These are phyloP conservation scores for Vireo griseus DNA, from an alignment of 2,797 vertebrate genomes.

Conservation along the genomic window DNA sequence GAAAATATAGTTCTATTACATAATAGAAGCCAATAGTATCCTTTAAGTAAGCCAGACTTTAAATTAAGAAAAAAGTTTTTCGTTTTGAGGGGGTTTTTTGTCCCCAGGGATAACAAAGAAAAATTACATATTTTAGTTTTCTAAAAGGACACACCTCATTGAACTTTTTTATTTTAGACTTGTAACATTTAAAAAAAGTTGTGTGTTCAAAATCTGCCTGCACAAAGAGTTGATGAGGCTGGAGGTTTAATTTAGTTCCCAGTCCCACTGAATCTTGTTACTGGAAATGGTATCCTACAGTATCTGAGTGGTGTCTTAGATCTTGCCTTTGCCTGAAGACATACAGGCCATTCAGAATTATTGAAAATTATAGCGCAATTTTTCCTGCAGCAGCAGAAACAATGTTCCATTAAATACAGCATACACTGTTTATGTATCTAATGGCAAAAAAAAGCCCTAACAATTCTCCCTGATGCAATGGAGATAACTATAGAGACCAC, in stretches of 20 bases:
- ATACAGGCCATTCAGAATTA: background rate
- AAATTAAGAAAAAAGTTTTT: background rate
- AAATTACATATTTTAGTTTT: background rate
- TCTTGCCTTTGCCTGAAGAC: background rate
- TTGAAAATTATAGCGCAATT: background rate
- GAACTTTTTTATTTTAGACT: background rate
- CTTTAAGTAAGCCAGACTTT: background rate
- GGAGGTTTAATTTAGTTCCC: background rate
- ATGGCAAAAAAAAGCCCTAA: background rate
- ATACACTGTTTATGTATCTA: background rate
- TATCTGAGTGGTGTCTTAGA: background rate
- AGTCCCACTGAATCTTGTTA: background rate
- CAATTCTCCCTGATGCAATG: background rate
- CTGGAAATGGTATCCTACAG: background rate
- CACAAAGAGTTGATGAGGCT: background rate
- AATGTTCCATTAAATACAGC: background rate
- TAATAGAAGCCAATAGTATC: background rate
- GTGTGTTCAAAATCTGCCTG: background rate
- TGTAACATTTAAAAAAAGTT: background rate
- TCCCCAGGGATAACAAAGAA: background rate
- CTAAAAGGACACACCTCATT: background rate
- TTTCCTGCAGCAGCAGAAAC: background rate
- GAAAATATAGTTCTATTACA: background rate
- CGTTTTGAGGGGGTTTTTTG: fast-evolving
- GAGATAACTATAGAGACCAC: background rate